Base-by-base conservation (phyloP, 2,888 invertebrate species). In the Cecidostiba fungosa region DNA sequence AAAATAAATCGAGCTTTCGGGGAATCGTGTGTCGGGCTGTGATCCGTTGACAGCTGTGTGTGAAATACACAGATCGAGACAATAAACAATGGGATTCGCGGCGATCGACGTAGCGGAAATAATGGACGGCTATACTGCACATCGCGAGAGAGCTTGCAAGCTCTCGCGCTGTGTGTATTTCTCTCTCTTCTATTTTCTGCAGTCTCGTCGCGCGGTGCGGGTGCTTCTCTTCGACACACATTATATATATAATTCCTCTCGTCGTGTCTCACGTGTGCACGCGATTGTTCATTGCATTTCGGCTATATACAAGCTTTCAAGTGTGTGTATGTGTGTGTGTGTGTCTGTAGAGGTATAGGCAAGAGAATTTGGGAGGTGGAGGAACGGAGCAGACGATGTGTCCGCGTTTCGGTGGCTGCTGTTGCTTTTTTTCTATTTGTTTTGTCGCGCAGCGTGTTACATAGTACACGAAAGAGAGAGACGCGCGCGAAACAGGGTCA, bases 161-260 rank as follows among this genome's bases (percentile, higher is more conserved):
- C 66, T 66, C 66, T 12, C 26, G n/a, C 23, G 26, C 23, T 23
- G 6, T 3, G 26, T 8, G 66, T 26, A 1, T 66, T 2, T 77
- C 19, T 36, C 74, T 19, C 39, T 74, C 66, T 50, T 81, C 79
- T 84, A 84, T 84, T 84, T 81, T 81, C 81, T 72, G 43, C n/a
- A n/a, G n/a, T 72, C 72, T 73, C 47, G 32, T n/a, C 39, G 19
- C 74, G 26, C 32, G n/a, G 66, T 54, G 84, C 43, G 72, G 69
- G 81, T 77, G 62, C 47, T n/a, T 50, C 69, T 62, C 59, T 39
- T 62, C 23, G 26, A 62, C 47, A 39, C 16, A 16, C 47, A 19
- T 59, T 29, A n/a, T 39, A 43, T 50, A 50, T 39, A 43, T 29
- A 47, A 36, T 54, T 76, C 4, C 76, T 32, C 32, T 26, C 50